phyloP scores from a whole-genome alignment of 2,888 invertebrate genomes.

The Drosophila birchii region DNA sequence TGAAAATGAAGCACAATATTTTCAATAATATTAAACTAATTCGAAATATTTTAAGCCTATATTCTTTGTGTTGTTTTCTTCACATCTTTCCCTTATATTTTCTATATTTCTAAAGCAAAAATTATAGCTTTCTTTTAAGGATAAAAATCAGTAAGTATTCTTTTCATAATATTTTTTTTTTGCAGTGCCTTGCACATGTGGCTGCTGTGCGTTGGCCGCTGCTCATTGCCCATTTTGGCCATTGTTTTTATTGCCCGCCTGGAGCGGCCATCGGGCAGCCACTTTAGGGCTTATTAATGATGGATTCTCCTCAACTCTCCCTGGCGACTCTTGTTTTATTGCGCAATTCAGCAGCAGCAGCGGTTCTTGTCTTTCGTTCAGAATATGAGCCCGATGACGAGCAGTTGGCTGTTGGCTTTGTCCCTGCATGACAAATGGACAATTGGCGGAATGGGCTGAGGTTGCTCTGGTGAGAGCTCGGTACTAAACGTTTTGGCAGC shows the following conservation, averaged over 20 bases:
- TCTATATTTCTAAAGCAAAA: neutral
- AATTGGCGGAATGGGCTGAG: conserved; percentile 39
- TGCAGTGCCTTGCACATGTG: conserved; percentile 47
- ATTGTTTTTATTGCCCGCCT: conserved; percentile 78
- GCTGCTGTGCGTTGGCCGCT: conserved; percentile 58
- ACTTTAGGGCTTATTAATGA: conserved; percentile 83
- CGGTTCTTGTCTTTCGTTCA: neutral
- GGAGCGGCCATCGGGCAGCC: conserved; percentile 68
- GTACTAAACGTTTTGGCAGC: conserved; percentile 79
- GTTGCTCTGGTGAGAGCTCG: conserved; percentile 49
- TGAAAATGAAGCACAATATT: neutral
- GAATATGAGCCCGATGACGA: conserved; percentile 19
- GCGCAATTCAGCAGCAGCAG: conserved; percentile 17
- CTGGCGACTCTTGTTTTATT: too few relatives aligned
- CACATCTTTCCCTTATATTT: neutral
- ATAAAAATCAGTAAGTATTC: neutral
- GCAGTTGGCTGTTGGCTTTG: conserved; percentile 27
- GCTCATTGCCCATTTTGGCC: conserved; percentile 80
- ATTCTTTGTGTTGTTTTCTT: neutral
- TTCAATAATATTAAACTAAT: neutral
- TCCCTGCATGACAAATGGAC: conserved; percentile 84
- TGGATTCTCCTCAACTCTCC: conserved; percentile 75
- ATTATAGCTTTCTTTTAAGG: neutral
- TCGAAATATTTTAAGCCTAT: neutral
- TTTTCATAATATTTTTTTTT: neutral